Percentiles rank a stretch among this genome's conserved stretches.
These are phyloP conservation scores for Tridacna gigas DNA, from an alignment of 2,888 invertebrate genomes.

Conservation along the genomic window DNA sequence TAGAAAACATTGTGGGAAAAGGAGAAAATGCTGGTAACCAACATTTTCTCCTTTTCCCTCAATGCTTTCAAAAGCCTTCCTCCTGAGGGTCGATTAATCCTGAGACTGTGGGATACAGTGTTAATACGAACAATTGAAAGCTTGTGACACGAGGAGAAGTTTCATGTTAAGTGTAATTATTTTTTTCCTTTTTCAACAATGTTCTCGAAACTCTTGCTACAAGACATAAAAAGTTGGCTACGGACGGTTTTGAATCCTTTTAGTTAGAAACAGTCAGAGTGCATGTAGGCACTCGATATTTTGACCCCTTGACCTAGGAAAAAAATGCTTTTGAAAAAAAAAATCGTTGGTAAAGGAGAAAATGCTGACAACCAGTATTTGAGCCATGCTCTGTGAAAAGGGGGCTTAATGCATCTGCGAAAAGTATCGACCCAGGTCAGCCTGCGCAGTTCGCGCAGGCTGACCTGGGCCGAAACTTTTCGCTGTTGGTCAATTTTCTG, in stretches of 20 bases:
- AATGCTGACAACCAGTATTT: not conserved
- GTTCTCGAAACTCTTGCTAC: too few relatives aligned
- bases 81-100: not conserved
- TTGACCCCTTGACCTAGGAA: not conserved
- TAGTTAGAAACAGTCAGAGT: too few relatives aligned
- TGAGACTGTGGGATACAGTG: too few relatives aligned
- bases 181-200: too few relatives aligned
- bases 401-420: too few relatives aligned
- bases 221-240: not conserved
- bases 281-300: too few relatives aligned
- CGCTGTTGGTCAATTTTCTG: too few relatives aligned
- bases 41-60: not conserved
- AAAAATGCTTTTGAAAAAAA: not conserved
- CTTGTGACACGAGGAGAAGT: not conserved
- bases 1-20: not conserved
- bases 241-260: not conserved
- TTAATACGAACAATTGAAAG: not conserved
- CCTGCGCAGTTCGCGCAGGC: too few relatives aligned
- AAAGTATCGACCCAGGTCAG: too few relatives aligned
- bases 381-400: not conserved
- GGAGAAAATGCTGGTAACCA: not conserved
- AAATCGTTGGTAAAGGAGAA: not conserved
- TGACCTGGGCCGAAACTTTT: too few relatives aligned
- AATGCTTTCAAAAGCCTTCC: not conserved
- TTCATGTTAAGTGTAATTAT: too few relatives aligned